Conservation (phyloP, 2,888 invertebrate genomes). For the Dascillus cervinus region DNA sequence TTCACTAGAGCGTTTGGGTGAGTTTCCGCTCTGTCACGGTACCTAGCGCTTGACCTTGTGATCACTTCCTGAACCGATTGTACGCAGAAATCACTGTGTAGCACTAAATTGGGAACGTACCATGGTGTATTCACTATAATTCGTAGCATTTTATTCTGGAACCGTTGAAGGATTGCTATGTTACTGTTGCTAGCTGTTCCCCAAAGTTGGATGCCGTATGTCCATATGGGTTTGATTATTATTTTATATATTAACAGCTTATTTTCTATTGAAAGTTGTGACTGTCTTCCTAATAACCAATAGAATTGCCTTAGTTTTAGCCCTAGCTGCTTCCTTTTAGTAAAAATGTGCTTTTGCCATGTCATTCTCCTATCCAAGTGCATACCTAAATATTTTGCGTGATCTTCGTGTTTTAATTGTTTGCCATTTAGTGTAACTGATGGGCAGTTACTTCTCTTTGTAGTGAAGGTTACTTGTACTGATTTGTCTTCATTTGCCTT, state of each 20-base stretch:
- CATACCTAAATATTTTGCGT: slow-evolving; percentile 5
- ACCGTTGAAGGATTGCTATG: slow-evolving; percentile 4
- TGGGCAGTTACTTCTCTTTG: slow-evolving; percentile 2
- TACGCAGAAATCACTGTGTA: slow-evolving; percentile 1
- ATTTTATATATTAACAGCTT: slow-evolving; percentile 5
- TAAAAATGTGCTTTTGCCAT: slow-evolving; percentile 4
- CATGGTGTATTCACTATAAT: slow-evolving; percentile 2
- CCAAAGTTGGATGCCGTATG: slow-evolving; percentile 4
- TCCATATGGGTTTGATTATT: slow-evolving; percentile 6
- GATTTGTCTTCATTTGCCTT: slow-evolving; percentile 4
- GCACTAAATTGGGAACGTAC: not conserved
- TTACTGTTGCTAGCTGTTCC: slow-evolving; percentile 3
- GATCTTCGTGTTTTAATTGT: slow-evolving; percentile 1
- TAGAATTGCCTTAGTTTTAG: slow-evolving; percentile 4
- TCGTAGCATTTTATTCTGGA: slow-evolving; percentile 3
- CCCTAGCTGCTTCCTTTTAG: slow-evolving; percentile 3
- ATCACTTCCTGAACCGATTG: slow-evolving; percentile 1
- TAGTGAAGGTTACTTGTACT: slow-evolving; percentile 1
- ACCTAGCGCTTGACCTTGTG: not conserved
- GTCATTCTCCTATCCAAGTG: slow-evolving; percentile 2
- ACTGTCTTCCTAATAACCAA: slow-evolving; percentile 4
- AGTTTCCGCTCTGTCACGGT: slow-evolving; percentile 1
- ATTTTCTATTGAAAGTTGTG: slow-evolving; percentile 4
- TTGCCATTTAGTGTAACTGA: slow-evolving; percentile 1
- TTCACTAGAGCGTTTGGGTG: slow-evolving; percentile 2